A percentile compares a stretch with the other conserved stretches of the same genome.
Evolutionary conservation across 2,113 vertebrate genomes (phyloP).

Genomic region (Emydura subglobosa): DNA sequence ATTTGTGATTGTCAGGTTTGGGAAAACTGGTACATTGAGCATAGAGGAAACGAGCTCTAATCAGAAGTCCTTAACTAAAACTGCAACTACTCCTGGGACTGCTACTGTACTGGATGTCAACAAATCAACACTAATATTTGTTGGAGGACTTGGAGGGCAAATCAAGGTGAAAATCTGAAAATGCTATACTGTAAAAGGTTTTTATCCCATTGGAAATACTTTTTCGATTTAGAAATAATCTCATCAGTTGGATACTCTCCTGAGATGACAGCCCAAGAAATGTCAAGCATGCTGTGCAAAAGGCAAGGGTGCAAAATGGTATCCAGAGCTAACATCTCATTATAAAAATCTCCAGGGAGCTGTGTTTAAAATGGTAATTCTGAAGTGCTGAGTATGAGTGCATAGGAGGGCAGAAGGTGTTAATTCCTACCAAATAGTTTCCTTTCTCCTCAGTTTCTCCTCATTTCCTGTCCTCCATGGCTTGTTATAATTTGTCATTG

Average conservation of each 20-base stretch:
- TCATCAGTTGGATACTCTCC: neutral
- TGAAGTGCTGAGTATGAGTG: neutral
- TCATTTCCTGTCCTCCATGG: neutral
- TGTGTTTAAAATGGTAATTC: neutral
- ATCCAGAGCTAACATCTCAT: neutral
- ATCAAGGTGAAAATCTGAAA: slow-evolving; percentile 81
- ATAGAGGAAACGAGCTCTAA: slow-evolving; percentile 85
- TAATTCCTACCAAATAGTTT: neutral
- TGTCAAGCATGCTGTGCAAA: neutral
- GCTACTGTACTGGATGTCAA: slow-evolving; percentile 86
- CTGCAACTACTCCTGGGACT: slow-evolving; percentile 80
- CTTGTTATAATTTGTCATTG: neutral
- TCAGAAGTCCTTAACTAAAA: slow-evolving; percentile 77
- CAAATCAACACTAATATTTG: slow-evolving; percentile 85
- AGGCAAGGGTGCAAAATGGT: neutral
- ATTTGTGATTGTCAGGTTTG: slow-evolving; percentile 83
- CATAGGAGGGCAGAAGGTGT: neutral
- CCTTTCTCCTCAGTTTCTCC: neutral
- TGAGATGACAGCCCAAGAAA: neutral
- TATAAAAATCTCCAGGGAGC: neutral
- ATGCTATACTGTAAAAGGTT: neutral
- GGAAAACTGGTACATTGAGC: slow-evolving; percentile 83
- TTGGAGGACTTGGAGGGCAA: slow-evolving; percentile 88
- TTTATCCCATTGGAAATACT: neutral
- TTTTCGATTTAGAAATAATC: neutral